Percentiles rank a stretch among this genome's conserved stretches.
These are phyloP conservation scores for Gryon sp. DNA, from an alignment of 1,140 invertebrate genomes.

Conservation along the genomic window DNA sequence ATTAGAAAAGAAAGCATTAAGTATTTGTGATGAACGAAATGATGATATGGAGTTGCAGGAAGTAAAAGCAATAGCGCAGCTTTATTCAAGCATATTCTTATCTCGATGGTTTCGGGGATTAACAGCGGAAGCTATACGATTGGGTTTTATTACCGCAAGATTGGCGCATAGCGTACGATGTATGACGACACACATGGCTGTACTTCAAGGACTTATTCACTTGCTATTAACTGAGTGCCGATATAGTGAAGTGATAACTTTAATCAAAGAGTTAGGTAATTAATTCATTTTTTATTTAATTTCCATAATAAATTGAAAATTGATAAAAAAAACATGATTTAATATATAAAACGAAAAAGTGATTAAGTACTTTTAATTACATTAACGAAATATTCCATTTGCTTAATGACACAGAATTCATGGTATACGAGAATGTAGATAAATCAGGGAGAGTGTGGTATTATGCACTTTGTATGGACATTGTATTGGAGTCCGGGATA, in stretches of 20 bases:
- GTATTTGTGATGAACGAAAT: conserved; percentile 73
- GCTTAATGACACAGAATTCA: conserved; percentile 68
- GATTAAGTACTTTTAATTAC: background rate
- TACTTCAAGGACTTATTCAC: conserved; percentile 75
- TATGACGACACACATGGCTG: conserved; percentile 65
- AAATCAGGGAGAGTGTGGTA: conserved; percentile 79
- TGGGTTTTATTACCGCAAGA: conserved; percentile 75
- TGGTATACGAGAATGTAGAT: conserved; percentile 73
- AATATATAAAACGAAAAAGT: background rate
- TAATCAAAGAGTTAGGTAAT: conserved; percentile 75
- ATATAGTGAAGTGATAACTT: conserved; percentile 69
- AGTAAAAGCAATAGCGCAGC: conserved; percentile 73
- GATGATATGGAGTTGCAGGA: conserved; percentile 75
- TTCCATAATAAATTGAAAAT: background rate
- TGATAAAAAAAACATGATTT: background rate
- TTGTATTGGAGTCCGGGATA: conserved; percentile 79
- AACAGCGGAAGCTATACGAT: conserved; percentile 68
- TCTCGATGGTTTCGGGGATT: conserved; percentile 76
- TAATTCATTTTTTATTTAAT: too few species aligned
- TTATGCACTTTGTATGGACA: conserved; percentile 75
- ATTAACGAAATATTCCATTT: conserved; percentile 11
- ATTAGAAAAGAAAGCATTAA: conserved; percentile 70
- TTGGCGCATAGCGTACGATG: conserved; percentile 73
- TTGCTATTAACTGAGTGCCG: conserved; percentile 72
- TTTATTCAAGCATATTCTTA: conserved; percentile 78